phyloP scores from a whole-genome alignment of 2,888 invertebrate genomes.

The Andricus curvator region DNA sequence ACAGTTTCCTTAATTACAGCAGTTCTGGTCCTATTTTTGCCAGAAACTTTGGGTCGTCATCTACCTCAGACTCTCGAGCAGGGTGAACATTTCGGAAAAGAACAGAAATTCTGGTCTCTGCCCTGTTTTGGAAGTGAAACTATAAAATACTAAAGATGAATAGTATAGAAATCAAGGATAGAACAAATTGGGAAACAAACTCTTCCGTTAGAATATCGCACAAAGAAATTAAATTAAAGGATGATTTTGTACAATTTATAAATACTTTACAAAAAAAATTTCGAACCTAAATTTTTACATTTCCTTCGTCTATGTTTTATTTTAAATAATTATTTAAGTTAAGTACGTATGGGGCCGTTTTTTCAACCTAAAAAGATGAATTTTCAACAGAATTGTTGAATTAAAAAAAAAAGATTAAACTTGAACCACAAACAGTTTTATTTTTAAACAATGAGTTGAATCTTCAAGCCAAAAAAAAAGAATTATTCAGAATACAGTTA shows the following conservation, averaged over 20 bases:
- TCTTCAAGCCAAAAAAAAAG: too few species aligned
- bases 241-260: too few species aligned
- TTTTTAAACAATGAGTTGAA: too few species aligned
- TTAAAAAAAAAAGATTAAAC: too few species aligned
- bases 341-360: neutral
- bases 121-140: slow-evolving; percentile 78
- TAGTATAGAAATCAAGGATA: slow-evolving; percentile 33
- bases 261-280: too few species aligned
- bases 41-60: slow-evolving; percentile 91
- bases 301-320: neutral
- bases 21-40: slow-evolving; percentile 86
- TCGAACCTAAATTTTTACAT: neutral
- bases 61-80: slow-evolving; percentile 92
- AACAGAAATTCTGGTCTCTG: slow-evolving; percentile 89
- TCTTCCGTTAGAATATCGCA: neutral
- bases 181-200: slow-evolving; percentile 5
- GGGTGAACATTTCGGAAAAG: slow-evolving; percentile 90
- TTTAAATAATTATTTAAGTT: neutral
- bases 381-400: too few species aligned
- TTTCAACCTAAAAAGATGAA: too few species aligned
- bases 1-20: slow-evolving; percentile 87
- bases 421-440: too few species aligned
- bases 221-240: neutral
- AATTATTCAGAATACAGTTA: too few species aligned
- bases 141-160: slow-evolving; percentile 10